Conservation (phyloP, 2,797 vertebrate species). For the Cirrhinus mrigala region DNA sequence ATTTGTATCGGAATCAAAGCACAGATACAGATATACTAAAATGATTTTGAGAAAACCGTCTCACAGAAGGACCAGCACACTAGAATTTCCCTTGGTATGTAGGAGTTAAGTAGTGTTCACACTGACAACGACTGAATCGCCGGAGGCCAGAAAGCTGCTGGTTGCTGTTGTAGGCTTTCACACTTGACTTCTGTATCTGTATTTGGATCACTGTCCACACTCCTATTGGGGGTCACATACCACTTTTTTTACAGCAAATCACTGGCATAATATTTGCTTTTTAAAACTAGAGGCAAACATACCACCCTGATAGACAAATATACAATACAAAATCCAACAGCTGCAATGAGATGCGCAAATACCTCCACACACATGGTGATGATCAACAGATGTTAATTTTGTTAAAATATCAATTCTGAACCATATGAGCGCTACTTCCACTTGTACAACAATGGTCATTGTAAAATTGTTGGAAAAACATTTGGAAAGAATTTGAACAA, state of each 20-base stretch:
- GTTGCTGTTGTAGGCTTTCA: not conserved
- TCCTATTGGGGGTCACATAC: not conserved
- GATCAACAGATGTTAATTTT: not conserved
- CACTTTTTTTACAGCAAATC: not conserved
- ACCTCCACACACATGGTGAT: too few relatives aligned
- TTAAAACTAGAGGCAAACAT: not conserved
- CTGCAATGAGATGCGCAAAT: too few relatives aligned
- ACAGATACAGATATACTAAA: not conserved
- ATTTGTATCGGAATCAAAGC: not conserved
- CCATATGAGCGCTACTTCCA: not conserved
- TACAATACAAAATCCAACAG: too few relatives aligned
- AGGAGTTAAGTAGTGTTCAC: not conserved
- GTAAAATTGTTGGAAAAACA: not conserved
- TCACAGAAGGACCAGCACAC: not conserved
- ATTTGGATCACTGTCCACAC: not conserved
- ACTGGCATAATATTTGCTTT: not conserved
- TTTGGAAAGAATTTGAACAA: not conserved
- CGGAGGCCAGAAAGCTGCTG: not conserved
- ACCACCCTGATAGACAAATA: too few relatives aligned
- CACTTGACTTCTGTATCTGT: not conserved
- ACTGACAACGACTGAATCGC: not conserved
- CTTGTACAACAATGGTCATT: too few relatives aligned
- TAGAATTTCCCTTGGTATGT: not conserved
- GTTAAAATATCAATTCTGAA: not conserved
- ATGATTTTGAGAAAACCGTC: not conserved